Percentiles rank a stretch among this genome's conserved stretches.
phyloP scores from a whole-genome alignment of 1,140 invertebrate genomes.

The Meloidogyne chitwoodi region DNA sequence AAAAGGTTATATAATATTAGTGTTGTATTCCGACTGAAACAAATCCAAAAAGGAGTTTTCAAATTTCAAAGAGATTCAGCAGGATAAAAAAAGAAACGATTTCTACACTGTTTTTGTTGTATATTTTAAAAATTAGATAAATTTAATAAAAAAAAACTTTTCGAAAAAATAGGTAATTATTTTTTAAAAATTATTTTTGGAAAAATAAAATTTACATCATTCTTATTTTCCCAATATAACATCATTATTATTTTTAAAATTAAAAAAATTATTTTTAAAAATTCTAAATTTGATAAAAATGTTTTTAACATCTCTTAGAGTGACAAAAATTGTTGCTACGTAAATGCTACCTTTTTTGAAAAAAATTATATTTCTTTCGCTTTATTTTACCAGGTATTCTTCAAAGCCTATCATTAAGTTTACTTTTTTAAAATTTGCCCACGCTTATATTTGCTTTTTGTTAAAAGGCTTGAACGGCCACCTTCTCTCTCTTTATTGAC shows the following conservation, averaged over 20 bases:
- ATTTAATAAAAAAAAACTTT: background rate
- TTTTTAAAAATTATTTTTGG: too few species aligned
- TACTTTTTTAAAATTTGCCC: background rate
- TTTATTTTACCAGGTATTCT: too few species aligned
- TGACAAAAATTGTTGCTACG: background rate
- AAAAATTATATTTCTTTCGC: background rate
- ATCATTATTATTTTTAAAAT: too few species aligned
- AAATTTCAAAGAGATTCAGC: background rate
- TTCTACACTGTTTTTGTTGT: background rate
- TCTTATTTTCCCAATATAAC: too few species aligned
- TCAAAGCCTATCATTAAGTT: background rate
- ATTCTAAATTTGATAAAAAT: too few species aligned
- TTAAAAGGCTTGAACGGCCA: background rate
- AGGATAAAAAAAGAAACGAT: background rate
- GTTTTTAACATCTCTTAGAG: background rate
- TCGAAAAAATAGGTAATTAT: too few species aligned
- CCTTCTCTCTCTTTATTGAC: background rate
- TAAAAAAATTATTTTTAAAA: too few species aligned
- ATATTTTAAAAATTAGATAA: background rate
- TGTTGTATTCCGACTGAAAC: slow-evolving; percentile 15
- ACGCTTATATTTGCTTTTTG: background rate
- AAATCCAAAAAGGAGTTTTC: background rate
- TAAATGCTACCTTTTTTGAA: background rate
- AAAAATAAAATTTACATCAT: too few species aligned
- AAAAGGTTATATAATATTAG: background rate